Percentiles rank a stretch among this genome's conserved stretches.
phyloP scores from a whole-genome alignment of 2,797 vertebrate species.

The Aratinga solstitialis region DNA sequence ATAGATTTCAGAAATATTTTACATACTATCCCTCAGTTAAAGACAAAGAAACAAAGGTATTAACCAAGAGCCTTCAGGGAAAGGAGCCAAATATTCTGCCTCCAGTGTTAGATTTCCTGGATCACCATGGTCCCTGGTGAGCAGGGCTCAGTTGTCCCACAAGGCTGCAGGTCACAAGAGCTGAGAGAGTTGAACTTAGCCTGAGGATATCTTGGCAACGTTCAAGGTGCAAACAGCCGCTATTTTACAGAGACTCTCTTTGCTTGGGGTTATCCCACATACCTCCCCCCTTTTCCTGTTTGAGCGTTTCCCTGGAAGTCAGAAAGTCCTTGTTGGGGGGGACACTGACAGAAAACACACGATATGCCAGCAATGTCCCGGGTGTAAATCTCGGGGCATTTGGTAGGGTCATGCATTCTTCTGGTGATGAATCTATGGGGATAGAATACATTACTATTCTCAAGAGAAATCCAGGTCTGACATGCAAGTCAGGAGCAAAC shows the following conservation, averaged over 20 bases:
- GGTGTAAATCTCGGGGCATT: background rate
- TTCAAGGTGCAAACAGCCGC: background rate
- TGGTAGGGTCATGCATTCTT: background rate
- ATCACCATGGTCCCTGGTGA: background rate
- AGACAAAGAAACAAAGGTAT: background rate
- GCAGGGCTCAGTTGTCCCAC: background rate
- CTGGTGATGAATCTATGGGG: background rate
- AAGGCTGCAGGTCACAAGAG: background rate
- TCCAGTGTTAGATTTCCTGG: background rate
- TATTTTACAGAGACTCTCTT: background rate
- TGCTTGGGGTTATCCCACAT: fast-evolving
- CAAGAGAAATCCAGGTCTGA: background rate
- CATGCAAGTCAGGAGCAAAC: background rate
- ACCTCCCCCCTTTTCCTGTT: background rate
- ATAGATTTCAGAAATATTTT: background rate
- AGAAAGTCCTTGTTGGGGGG: background rate
- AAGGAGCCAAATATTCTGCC: background rate
- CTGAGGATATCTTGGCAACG: background rate
- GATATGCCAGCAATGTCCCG: background rate
- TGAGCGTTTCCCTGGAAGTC: background rate
- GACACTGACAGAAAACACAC: background rate
- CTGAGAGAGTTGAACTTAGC: background rate
- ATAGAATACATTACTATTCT: background rate
- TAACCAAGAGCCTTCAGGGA: background rate
- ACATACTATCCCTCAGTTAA: background rate